Evolutionary conservation across 2,797 vertebrate genomes (phyloP), one percentile per base, ranked within the genome.

Genomic region (Scomberomorus guttatus): DNA sequence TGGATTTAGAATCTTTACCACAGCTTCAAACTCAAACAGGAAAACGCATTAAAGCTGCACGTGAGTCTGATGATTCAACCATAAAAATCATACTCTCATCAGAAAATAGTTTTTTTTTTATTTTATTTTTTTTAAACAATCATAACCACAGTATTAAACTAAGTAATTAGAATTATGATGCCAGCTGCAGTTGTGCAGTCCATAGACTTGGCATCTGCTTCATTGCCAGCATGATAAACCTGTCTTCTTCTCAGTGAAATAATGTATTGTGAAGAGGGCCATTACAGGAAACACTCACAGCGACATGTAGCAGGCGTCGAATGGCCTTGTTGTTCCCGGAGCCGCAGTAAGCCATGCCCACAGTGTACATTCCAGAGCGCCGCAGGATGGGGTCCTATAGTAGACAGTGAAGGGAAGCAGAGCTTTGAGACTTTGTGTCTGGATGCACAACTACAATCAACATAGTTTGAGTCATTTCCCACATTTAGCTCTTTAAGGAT

Each of bases 301-400:
- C 98, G 62, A 99, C 98, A 42, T 99, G 98, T 8, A 99, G 95
- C 46, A 99, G 95, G 56, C 98, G 97, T 65, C 98, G 94, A 90
- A 99, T 99, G 58, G 98, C 98, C 92, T 99, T 99, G 95, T 99
- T 99, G 95, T 99, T 99, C 83, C 98, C 98, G 1, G 98, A 99
- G 89, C 98, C 98, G 32, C 98, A 99, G 89, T 99, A 99, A 18
- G 98, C 98, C 98, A 99, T 99, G 74, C 97, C 98, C 71, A 99
- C 98, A 0, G 98, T 98, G 95, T 99, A 99, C 98, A 99, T 99
- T 90, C 98, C 98, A 51, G 98, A 99, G 48, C 98, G 96, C 57
- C 98, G 95, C 79, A 99, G 96, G 91, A 99, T 99, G 22, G 98
- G 98, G 87, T 95, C 94, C 95, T 95, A 80, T 54, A 63, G 58